phyloP scores from a whole-genome alignment of 2,113 vertebrate genomes.

The Apodemus speciosus region DNA sequence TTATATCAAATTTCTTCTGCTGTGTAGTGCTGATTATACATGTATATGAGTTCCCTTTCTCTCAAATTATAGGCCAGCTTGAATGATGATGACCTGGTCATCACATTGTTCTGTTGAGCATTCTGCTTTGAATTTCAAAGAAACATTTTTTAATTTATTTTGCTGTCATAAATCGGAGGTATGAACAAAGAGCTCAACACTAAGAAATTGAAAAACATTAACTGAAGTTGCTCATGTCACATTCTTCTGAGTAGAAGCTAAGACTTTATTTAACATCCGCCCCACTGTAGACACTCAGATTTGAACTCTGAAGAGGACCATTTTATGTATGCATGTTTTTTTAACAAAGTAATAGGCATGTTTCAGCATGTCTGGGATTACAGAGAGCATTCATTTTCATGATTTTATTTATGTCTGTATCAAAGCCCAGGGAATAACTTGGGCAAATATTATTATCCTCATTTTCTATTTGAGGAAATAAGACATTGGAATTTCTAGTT shows the following conservation, averaged over 20 bases:
- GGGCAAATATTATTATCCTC: background rate
- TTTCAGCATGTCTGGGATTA: background rate
- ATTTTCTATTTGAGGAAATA: background rate
- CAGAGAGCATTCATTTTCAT: background rate
- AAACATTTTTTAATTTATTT: background rate
- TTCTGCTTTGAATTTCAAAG: constrained; percentile 37
- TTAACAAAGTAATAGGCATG: background rate
- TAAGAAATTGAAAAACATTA: background rate
- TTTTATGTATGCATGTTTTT: background rate
- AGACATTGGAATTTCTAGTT: background rate
- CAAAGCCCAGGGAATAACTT: background rate
- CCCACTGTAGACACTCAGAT: background rate
- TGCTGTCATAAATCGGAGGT: constrained; percentile 4
- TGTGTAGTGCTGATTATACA: background rate
- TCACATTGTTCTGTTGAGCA: background rate
- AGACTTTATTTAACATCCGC: background rate
- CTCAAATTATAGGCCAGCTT: background rate
- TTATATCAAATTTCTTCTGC: background rate
- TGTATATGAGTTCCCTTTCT: background rate
- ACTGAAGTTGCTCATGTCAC: background rate
- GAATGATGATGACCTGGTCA: background rate
- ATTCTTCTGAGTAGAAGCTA: background rate
- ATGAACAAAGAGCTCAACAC: background rate
- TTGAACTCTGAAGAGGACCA: background rate
- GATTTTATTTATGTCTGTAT: background rate